phyloP scores from a whole-genome alignment of 2,797 vertebrate genomes.

The Falco peregrinus region DNA sequence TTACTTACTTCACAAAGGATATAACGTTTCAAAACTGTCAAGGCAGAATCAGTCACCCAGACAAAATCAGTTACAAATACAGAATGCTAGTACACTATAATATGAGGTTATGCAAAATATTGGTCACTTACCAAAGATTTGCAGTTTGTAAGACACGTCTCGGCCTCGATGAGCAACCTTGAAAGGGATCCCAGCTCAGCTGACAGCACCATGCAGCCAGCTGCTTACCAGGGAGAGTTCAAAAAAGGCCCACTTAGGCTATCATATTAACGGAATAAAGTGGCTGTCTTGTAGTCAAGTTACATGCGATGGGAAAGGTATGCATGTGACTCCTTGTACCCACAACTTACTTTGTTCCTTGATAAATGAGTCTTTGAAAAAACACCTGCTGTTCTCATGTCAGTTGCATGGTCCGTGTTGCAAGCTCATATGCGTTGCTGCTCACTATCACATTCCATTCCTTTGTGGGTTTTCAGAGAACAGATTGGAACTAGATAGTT shows the following conservation, averaged over 20 bases:
- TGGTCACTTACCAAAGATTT: background rate
- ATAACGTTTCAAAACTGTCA: background rate
- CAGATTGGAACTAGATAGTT: background rate
- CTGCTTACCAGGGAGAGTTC: background rate
- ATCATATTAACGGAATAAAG: background rate
- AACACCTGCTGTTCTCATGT: background rate
- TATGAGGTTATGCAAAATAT: background rate
- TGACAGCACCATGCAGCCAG: background rate
- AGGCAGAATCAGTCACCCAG: background rate
- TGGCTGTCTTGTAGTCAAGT: background rate
- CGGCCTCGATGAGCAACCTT: background rate
- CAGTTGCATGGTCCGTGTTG: rapidly evolving
- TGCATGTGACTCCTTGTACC: background rate
- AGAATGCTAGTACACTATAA: background rate
- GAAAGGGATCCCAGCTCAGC: background rate
- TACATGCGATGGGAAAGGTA: background rate
- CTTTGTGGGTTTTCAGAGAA: background rate
- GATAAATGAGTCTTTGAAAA: background rate
- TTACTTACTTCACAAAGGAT: background rate
- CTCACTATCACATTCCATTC: background rate
- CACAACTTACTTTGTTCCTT: background rate
- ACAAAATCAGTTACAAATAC: background rate
- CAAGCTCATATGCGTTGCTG: background rate
- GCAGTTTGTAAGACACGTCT: background rate
- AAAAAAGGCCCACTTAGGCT: background rate